Evolutionary conservation across 1,140 invertebrate genomes (phyloP), one percentile per base, ranked within the genome.

Genomic region (Monochamus saltuarius): DNA sequence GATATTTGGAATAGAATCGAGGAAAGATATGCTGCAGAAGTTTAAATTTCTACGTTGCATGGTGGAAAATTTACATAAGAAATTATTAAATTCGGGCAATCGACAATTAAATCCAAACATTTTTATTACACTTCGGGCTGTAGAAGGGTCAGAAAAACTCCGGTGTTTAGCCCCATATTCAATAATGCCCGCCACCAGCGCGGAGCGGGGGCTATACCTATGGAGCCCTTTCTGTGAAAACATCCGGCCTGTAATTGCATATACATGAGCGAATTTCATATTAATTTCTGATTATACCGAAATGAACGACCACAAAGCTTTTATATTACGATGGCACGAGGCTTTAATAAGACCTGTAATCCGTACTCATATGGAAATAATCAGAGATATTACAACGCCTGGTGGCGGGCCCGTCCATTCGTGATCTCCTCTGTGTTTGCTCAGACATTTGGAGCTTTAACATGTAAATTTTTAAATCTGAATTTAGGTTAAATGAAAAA

Each of bases 221-320:
- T 40, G 14, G 39, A 14, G 34, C 53, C 38, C 45, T 43, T 40
- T 56, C 61, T 72, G 65, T 60, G 64, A 69, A 75, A 73, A 75
- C 73, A 76, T 75, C 68, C 70, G 71, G 69, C 64, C 62, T 61
- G 58, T 69, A 66, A 72, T 72, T 72, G 70, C 70, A 68, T 70
- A 72, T 72, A 75, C 75, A 75, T 75, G 73, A 76, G 71, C 70
- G 74, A 71, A 75, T 76, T 74, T 77, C 74, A 75, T 75, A 76
- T 76, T 75, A 76, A 75, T 76, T 75, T 77, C 73, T 76, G 75
- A 74, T 76, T 74, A 74, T 75, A 68, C 70, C 50, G 65, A 68
- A 71, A 73, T 68, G 72, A 72, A 70, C 73, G 73, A 65, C 73
- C 73, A 75, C 75, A 75, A 75, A 75, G 72, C 74, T 75, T 77